These are phyloP conservation scores for Agraylea sexmaculata DNA, from an alignment of 1,140 invertebrate species.

Conservation along the genomic window DNA sequence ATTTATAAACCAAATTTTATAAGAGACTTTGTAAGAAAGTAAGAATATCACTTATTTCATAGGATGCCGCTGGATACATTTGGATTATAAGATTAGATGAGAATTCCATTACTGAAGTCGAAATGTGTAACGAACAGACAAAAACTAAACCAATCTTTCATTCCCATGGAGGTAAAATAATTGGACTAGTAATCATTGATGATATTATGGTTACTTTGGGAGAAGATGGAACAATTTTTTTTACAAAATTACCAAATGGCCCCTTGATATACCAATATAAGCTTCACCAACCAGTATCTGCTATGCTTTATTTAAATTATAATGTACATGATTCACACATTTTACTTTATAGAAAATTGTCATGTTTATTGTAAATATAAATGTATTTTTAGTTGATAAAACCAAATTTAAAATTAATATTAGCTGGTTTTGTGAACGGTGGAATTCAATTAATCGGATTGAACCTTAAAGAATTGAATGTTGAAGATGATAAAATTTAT, in stretches of 20 bases:
- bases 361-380: no score
- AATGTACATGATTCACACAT: no score
- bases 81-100: conserved; percentile 15
- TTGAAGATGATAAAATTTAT: no score
- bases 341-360: no score
- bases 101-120: conserved; percentile 4
- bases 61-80: conserved; percentile 16
- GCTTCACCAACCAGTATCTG: conserved; percentile 1
- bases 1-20: background rate
- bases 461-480: no score
- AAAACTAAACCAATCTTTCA: conserved; percentile 8
- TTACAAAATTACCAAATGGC: conserved; percentile 6
- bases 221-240: conserved; percentile 11
- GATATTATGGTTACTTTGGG: conserved; percentile 14
- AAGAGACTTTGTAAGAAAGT: background rate
- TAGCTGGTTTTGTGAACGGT: no score
- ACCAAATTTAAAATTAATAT: no score
- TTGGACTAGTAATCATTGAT: no score
- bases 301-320: conserved; percentile 13
- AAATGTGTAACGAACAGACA: background rate
- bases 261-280: conserved; percentile 2
- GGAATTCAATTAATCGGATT: no score
- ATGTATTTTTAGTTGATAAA: no score
- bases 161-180: conserved; percentile 14
- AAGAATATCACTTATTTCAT: background rate